A percentile compares a stretch with the other conserved stretches of the same genome.
Conservation (phyloP, 2,888 invertebrate species). For the Nowickia ferox region DNA sequence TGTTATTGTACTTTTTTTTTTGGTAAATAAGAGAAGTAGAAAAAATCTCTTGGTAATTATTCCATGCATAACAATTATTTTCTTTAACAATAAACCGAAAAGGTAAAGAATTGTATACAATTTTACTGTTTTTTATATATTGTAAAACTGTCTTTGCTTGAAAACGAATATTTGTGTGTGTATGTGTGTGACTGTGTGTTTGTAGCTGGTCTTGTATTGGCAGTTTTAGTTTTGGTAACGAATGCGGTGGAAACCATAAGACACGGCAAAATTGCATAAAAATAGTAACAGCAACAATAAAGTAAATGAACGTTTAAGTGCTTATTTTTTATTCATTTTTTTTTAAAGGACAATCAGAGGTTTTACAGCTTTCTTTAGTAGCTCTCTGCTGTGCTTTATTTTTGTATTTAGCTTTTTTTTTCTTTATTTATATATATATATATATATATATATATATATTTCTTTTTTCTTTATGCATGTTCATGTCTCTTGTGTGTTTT, state of each 20-base stretch:
- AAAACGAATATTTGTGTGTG: no score
- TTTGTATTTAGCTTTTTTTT: neutral
- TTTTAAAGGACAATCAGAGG: conserved; percentile 61
- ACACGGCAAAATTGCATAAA: conserved; percentile 64
- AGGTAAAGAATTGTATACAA: conserved; percentile 41
- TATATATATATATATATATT: no score
- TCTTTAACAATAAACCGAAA: conserved; percentile 60
- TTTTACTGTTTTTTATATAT: conserved; percentile 12
- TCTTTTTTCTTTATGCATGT: conserved; percentile 36
- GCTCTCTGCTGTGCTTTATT: conserved; percentile 4
- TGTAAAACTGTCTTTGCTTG: neutral
- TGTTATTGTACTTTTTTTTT: no score
- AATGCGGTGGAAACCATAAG: conserved; percentile 34
- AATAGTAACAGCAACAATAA: conserved; percentile 42
- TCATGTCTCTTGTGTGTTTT: conserved; percentile 35
- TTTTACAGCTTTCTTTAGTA: conserved; percentile 51
- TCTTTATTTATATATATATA: neutral
- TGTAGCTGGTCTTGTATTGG: conserved; percentile 22
- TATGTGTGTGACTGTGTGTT: neutral
- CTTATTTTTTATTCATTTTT: conserved; percentile 50
- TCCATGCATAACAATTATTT: conserved; percentile 72
- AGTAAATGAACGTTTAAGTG: conserved; percentile 69
- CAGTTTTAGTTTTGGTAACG: conserved; percentile 53
- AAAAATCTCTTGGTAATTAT: conserved; percentile 63
- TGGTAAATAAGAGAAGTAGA: neutral